Percentiles rank a stretch among this genome's conserved stretches.
These are phyloP conservation scores for Spongilla lacustris DNA, from an alignment of 37 sponge, comb jelly and placozoan genomes.

Conservation along the genomic window DNA sequence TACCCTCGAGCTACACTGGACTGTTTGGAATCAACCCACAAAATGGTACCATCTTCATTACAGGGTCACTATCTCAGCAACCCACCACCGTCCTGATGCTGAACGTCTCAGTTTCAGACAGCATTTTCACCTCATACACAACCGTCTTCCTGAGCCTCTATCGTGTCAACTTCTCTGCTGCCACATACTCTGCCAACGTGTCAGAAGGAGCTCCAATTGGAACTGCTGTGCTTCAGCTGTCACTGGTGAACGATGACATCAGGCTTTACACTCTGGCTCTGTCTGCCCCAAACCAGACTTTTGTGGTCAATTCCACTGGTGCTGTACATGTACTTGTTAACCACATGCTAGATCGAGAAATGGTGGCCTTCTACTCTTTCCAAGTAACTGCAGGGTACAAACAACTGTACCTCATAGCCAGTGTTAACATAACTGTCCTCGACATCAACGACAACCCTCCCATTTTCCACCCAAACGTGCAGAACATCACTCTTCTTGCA, in stretches of 20 bases:
- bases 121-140: constrained; percentile 11
- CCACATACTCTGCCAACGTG: constrained; percentile 11
- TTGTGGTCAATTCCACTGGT: constrained; percentile 27
- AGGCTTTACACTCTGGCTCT: constrained; percentile 1
- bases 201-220: constrained; percentile 35
- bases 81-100: neutral
- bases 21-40: constrained; percentile 27
- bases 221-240: constrained; percentile 12
- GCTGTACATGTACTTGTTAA: constrained; percentile 16
- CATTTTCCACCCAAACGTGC: neutral
- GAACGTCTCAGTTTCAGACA: constrained; percentile 45
- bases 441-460: constrained; percentile 84
- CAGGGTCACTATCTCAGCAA: constrained; percentile 3
- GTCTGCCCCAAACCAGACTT: neutral
- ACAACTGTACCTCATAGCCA: constrained; percentile 4
- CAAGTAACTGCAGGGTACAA: constrained; percentile 5
- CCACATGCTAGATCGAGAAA: constrained; percentile 31
- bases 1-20: neutral
- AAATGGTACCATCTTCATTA: constrained; percentile 34
- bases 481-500: constrained; percentile 4
- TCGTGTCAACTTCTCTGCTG: constrained; percentile 42
- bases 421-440: constrained; percentile 10
- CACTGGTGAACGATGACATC: constrained; percentile 9
- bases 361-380: neutral
- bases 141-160: constrained; percentile 2